A percentile compares a stretch with the other conserved stretches of the same genome.
Evolutionary conservation across 2,797 vertebrate species (phyloP).

Genomic region (Enoplosus armatus): DNA sequence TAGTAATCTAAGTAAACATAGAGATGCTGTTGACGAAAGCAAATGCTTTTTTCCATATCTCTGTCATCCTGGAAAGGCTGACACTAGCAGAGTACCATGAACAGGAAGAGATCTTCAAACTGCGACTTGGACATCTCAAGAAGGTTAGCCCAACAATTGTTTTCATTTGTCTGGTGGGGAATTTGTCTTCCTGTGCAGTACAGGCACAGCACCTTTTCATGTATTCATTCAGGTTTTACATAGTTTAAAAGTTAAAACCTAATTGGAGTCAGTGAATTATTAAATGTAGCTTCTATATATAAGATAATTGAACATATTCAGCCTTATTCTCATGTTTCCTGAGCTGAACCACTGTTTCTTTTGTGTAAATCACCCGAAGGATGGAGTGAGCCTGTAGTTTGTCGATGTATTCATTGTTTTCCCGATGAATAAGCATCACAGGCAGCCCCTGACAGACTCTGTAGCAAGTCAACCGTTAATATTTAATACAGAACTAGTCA

Average conservation of each 20-base stretch:
- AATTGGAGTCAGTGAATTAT: neutral
- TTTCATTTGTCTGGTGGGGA: neutral
- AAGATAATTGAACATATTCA: constrained; percentile 33
- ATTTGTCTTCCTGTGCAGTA: neutral
- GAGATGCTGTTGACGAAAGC: neutral
- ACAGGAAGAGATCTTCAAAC: constrained; percentile 99
- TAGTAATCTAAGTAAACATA: neutral
- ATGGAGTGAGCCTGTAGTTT: constrained; percentile 29
- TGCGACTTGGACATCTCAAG: constrained; percentile 98
- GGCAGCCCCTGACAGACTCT: constrained; percentile 42
- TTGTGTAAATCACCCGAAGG: constrained; percentile 18
- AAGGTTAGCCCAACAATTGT: constrained; percentile 87
- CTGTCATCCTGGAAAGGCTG: constrained; percentile 84
- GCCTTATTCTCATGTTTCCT: constrained; percentile 7
- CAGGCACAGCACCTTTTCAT: neutral
- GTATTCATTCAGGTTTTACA: neutral
- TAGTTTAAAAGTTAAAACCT: neutral
- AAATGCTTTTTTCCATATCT: neutral
- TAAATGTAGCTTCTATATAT: neutral
- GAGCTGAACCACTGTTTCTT: constrained; percentile 17
- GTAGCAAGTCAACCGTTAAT: constrained; percentile 65
- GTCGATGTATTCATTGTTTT: constrained; percentile 59
- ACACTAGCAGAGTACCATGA: constrained; percentile 98
- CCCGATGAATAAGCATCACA: constrained; percentile 49
- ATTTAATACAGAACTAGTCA: constrained; percentile 68